Percentiles rank a stretch among this genome's conserved stretches.
phyloP scores from a whole-genome alignment of 2,888 invertebrate species.

The Parthenolecanium corni region DNA sequence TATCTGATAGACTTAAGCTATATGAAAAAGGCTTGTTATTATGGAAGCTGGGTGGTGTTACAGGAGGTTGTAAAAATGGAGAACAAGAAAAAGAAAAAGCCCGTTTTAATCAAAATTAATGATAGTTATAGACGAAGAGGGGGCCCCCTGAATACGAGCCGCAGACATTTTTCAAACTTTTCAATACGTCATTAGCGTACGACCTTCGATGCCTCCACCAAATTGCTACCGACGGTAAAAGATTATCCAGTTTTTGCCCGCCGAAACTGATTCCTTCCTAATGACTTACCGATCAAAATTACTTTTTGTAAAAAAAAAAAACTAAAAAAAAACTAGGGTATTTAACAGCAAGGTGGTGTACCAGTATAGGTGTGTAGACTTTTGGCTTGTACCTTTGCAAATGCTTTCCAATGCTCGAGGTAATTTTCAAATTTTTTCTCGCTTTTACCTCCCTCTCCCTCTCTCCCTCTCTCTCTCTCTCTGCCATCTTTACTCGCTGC shows the following conservation, averaged over 20 bases:
- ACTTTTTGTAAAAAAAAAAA: not conserved
- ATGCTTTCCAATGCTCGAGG: too few species aligned
- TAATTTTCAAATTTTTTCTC: too few species aligned
- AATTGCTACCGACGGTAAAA: not conserved
- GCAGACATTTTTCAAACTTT: constrained; percentile 10
- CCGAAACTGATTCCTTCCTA: constrained; percentile 24
- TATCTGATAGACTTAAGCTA: too few species aligned
- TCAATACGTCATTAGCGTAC: constrained; percentile 23
- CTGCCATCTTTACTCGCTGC: too few species aligned
- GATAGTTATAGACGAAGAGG: not conserved
- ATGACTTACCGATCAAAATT: constrained; percentile 24
- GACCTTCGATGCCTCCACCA: not conserved
- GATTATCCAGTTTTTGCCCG: constrained; percentile 22
- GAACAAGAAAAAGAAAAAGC: constrained; percentile 5
- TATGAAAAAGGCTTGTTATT: not conserved
- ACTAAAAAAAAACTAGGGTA: too few species aligned
- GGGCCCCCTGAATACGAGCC: not conserved
- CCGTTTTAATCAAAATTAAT: constrained; percentile 25
- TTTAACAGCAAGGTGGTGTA: too few species aligned
- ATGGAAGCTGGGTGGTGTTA: not conserved
- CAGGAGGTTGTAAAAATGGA: not conserved
- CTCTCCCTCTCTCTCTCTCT: too few species aligned
- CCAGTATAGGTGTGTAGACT: too few species aligned
- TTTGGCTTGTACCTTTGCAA: too few species aligned
- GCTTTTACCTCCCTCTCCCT: too few species aligned